These are phyloP conservation scores for Philereme transversata DNA, from an alignment of 2,888 invertebrate species.

Conservation along the genomic window DNA sequence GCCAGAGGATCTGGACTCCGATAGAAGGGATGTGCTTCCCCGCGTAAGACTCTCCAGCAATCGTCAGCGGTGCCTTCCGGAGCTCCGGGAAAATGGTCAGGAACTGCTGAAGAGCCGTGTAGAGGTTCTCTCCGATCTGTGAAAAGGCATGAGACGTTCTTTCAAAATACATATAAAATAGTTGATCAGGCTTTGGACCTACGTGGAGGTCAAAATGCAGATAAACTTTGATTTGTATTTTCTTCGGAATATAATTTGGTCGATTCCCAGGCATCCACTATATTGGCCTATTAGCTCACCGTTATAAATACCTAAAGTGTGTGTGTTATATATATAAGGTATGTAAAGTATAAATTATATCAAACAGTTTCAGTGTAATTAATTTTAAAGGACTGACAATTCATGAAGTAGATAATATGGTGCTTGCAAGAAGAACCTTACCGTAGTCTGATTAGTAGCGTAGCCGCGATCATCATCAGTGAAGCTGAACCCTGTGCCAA, in stretches of 20 bases:
- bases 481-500: conserved; percentile 87
- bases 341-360: too few relatives aligned
- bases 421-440: conserved; percentile 45
- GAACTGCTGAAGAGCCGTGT: conserved; percentile 85
- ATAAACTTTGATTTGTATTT: too few relatives aligned
- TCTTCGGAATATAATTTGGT: too few relatives aligned
- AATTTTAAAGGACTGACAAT: background rate
- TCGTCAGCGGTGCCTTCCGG: conserved; percentile 84
- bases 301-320: too few relatives aligned
- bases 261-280: too few relatives aligned
- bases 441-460: conserved; percentile 85
- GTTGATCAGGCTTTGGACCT: too few relatives aligned
- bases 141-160: background rate
- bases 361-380: background rate
- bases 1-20: conserved; percentile 82
- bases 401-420: background rate
- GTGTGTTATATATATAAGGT: too few relatives aligned
- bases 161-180: too few relatives aligned
- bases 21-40: conserved; percentile 85
- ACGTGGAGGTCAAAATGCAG: too few relatives aligned
- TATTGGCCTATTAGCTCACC: too few relatives aligned
- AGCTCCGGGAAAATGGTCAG: conserved; percentile 85
- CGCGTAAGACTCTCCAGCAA: conserved; percentile 87
- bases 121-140: conserved; percentile 85
- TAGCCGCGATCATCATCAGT: conserved; percentile 85